phyloP scores from a whole-genome alignment of 1,140 invertebrate genomes.

The Macrocentrus cingulum region DNA sequence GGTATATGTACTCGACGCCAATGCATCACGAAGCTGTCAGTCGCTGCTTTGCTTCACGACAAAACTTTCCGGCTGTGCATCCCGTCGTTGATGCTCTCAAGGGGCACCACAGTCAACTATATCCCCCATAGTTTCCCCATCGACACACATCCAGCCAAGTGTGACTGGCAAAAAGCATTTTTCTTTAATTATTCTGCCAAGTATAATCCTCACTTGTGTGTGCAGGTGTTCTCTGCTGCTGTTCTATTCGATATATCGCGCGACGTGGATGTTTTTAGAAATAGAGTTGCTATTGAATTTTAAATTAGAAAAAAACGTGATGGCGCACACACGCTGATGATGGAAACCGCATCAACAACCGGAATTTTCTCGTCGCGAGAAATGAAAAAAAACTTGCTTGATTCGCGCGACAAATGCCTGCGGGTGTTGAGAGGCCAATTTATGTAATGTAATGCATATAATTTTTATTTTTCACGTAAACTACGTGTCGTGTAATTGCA shows the following conservation, averaged over 20 bases:
- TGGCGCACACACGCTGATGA: slow-evolving; percentile 3
- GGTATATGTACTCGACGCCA: too few relatives aligned
- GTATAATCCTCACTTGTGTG: not conserved
- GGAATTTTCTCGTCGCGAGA: slow-evolving; percentile 33
- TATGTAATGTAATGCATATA: too few relatives aligned
- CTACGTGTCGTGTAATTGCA: too few relatives aligned
- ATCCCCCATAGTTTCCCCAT: too few relatives aligned
- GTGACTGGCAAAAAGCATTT: too few relatives aligned
- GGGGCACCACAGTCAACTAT: too few relatives aligned
- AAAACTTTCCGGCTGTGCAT: slow-evolving; percentile 22
- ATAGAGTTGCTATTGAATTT: not conserved
- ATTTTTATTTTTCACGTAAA: too few relatives aligned
- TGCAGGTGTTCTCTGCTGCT: slow-evolving; percentile 32
- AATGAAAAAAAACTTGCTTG: slow-evolving; percentile 23
- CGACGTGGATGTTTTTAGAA: too few relatives aligned
- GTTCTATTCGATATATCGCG: too few relatives aligned
- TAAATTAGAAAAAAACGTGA: slow-evolving; percentile 13
- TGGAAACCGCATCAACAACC: slow-evolving; percentile 27
- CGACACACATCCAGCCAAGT: too few relatives aligned
- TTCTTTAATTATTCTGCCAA: not conserved
- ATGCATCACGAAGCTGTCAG: slow-evolving; percentile 43
- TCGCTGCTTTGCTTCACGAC: slow-evolving; percentile 38
- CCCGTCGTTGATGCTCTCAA: too few relatives aligned
- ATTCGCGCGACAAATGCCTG: slow-evolving; percentile 13
- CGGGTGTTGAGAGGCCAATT: slow-evolving; percentile 1